A percentile compares a stretch with the other conserved stretches of the same genome.
Evolutionary conservation across 2,113 vertebrate genomes (phyloP).

Genomic region (Halcyon malimbica): DNA sequence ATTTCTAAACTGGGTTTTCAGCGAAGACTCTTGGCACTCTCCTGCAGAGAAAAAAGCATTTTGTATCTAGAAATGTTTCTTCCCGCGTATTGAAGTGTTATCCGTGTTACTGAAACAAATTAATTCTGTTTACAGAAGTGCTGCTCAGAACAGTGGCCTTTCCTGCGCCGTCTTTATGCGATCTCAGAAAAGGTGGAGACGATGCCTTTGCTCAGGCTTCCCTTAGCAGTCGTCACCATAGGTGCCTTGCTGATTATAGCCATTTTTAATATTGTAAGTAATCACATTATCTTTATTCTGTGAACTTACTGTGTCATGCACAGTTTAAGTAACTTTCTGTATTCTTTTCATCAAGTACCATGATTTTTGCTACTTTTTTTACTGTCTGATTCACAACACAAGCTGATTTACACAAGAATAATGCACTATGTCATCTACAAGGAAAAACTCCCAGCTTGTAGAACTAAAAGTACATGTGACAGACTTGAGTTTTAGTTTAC

Average conservation of each 20-base stretch:
- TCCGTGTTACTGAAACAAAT: neutral
- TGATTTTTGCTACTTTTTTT: neutral
- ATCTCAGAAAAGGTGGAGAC: slow-evolving; percentile 86
- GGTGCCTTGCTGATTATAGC: slow-evolving; percentile 83
- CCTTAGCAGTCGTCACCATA: slow-evolving; percentile 82
- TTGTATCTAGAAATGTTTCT: neutral
- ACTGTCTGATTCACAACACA: neutral
- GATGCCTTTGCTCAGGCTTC: slow-evolving; percentile 84
- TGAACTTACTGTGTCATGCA: neutral
- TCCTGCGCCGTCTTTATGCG: slow-evolving; percentile 73
- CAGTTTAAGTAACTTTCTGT: neutral
- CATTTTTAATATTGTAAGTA: slow-evolving; percentile 87
- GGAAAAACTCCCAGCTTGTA: neutral
- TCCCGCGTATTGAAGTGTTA: neutral
- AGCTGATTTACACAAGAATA: neutral
- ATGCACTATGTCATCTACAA: neutral
- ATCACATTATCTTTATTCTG: neutral
- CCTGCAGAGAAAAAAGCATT: neutral
- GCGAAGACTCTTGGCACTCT: neutral
- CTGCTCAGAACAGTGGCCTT: slow-evolving; percentile 78
- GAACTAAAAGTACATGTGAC: neutral
- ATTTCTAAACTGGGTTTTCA: neutral
- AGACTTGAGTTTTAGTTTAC: neutral
- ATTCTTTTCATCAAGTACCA: neutral
- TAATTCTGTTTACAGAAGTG: slow-evolving; percentile 72